Percentiles rank a stretch among this genome's conserved stretches.
These are phyloP conservation scores for Heterochromis multidens DNA, from an alignment of 2,113 vertebrate genomes.

Conservation along the genomic window DNA sequence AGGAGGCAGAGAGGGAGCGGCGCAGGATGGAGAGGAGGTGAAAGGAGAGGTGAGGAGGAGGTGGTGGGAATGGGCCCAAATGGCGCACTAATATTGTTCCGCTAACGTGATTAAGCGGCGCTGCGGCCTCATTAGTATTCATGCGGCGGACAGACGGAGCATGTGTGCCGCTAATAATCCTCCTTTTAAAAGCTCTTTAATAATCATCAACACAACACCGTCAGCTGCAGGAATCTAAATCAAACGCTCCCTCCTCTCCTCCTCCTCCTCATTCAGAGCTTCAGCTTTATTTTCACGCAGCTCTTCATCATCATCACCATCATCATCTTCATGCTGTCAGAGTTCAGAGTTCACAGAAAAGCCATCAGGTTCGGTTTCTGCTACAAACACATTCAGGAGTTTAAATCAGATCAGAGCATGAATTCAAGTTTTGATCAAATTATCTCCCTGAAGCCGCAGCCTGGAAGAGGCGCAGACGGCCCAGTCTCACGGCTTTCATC, in stretches of 20 bases:
- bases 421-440: too few species aligned
- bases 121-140: slow-evolving; percentile 53
- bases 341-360: too few species aligned
- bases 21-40: not conserved
- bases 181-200: slow-evolving; percentile 43
- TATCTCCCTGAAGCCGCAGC: too few species aligned
- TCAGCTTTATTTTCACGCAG: not conserved
- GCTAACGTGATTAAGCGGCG: slow-evolving; percentile 49
- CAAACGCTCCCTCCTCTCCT: not conserved
- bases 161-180: slow-evolving; percentile 37
- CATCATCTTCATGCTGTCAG: not conserved
- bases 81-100: slow-evolving; percentile 44
- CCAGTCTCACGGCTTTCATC: too few species aligned
- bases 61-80: slow-evolving; percentile 49
- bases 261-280: too few species aligned
- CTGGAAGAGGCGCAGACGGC: too few species aligned
- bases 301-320: not conserved
- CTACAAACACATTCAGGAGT: too few species aligned
- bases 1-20: not conserved
- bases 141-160: slow-evolving; percentile 43
- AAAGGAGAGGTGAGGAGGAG: slow-evolving; percentile 6
- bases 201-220: not conserved
- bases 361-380: too few species aligned
- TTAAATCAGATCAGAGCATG: too few species aligned
- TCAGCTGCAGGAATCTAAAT: slow-evolving; percentile 16